Percentiles rank a stretch among this genome's conserved stretches.
These are phyloP conservation scores for Strigamia transsilvanica DNA, from an alignment of 2,888 invertebrate species.

Conservation along the genomic window DNA sequence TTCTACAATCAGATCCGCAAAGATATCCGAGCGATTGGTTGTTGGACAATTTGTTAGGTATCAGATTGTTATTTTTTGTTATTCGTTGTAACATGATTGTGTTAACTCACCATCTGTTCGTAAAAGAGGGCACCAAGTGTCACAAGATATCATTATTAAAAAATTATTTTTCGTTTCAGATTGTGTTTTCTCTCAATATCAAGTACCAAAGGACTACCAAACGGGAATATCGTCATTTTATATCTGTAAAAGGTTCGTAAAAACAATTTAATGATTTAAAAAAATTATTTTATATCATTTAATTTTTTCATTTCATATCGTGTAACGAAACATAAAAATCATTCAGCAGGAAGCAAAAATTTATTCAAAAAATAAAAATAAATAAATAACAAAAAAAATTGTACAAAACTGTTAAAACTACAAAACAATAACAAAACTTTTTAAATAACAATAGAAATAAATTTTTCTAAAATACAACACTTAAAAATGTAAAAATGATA, in stretches of 20 bases:
- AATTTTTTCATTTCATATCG: background rate
- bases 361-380: conserved; percentile 1
- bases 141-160: too few relatives aligned
- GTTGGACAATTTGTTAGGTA: too few relatives aligned
- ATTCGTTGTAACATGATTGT: too few relatives aligned
- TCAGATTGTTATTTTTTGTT: too few relatives aligned
- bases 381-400: background rate
- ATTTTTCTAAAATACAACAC: background rate
- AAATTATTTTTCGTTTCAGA: conserved; percentile 69
- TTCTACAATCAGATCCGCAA: too few relatives aligned
- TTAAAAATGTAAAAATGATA: background rate
- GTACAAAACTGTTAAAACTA: background rate
- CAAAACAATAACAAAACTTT: too few relatives aligned
- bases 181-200: conserved; percentile 86
- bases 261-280: background rate
- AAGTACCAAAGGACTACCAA: conserved; percentile 80
- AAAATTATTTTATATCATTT: too few relatives aligned
- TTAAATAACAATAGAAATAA: conserved; percentile 2
- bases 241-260: conserved; percentile 67
- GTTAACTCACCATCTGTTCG: too few relatives aligned
- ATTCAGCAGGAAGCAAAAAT: conserved; percentile 19
- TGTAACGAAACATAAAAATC: background rate
- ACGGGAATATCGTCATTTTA: conserved; percentile 84
- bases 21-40: too few relatives aligned
- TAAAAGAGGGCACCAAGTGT: too few relatives aligned